Conservation (phyloP, 2,888 invertebrate species). For the Amphiduros pacificus region DNA sequence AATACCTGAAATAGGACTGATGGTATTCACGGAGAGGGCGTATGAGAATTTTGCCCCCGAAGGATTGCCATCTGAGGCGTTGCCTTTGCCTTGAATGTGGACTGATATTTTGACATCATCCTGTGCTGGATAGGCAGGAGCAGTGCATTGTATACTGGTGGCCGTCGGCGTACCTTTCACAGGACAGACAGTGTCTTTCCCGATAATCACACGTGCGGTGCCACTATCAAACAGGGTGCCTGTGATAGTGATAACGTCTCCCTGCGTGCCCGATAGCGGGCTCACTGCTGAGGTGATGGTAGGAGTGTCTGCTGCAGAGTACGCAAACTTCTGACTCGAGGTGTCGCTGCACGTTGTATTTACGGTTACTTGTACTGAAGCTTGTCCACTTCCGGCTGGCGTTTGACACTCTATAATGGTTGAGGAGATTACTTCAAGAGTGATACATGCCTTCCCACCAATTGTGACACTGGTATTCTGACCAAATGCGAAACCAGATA, state of each 20-base stretch:
- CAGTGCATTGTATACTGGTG: background rate
- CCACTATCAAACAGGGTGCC: constrained; percentile 40
- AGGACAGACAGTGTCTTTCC: background rate
- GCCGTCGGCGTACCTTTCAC: background rate
- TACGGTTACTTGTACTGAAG: no score
- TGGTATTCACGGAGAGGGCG: background rate
- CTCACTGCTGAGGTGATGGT: constrained; percentile 35
- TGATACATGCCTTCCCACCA: no score
- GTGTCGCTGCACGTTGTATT: no score
- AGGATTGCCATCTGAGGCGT: no score
- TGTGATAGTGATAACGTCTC: constrained; percentile 19
- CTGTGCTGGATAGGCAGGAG: constrained; percentile 8
- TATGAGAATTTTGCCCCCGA: constrained; percentile 3
- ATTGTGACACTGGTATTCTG: no score
- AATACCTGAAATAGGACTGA: constrained; percentile 17
- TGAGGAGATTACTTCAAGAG: no score
- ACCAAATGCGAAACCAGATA: background rate
- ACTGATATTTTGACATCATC: background rate
- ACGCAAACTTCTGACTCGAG: no score
- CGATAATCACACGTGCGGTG: constrained; percentile 28
- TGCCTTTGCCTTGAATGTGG: background rate
- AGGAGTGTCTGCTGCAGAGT: constrained; percentile 35
- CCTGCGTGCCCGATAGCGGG: constrained; percentile 32
- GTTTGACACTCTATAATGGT: no score
- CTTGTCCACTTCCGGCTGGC: no score